These are phyloP conservation scores for Corythoichthys intestinalis DNA, from an alignment of 2,113 vertebrate species.

Conservation along the genomic window DNA sequence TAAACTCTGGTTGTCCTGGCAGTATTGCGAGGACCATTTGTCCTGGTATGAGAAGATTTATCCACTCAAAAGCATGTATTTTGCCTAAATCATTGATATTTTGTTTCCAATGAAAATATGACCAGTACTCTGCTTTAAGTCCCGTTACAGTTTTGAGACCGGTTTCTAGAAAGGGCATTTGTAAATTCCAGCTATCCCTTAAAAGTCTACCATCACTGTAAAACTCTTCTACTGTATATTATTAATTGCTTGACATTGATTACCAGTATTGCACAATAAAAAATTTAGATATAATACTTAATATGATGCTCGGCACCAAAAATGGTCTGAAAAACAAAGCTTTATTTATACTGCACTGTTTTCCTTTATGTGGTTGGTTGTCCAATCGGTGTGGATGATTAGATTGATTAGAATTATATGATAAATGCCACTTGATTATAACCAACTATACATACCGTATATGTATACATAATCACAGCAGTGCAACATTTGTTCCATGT, in stretches of 20 bases:
- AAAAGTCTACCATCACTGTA: neutral
- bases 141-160: neutral
- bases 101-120: neutral
- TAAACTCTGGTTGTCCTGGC: neutral
- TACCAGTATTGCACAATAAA: too few species aligned
- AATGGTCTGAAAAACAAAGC: neutral
- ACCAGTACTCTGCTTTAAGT: neutral
- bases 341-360: neutral
- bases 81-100: neutral
- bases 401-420: neutral
- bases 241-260: neutral
- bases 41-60: neutral
- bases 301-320: neutral
- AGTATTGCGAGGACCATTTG: neutral
- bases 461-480: too few species aligned
- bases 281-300: neutral
- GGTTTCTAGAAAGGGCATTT: neutral
- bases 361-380: neutral
- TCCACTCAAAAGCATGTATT: neutral
- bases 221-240: neutral
- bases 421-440: too few species aligned
- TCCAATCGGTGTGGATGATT: neutral
- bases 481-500: neutral
- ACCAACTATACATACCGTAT: too few species aligned
- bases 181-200: neutral